Evolutionary conservation across 2,113 vertebrate genomes (phyloP).

Genomic region (Ctenomys sociabilis): DNA sequence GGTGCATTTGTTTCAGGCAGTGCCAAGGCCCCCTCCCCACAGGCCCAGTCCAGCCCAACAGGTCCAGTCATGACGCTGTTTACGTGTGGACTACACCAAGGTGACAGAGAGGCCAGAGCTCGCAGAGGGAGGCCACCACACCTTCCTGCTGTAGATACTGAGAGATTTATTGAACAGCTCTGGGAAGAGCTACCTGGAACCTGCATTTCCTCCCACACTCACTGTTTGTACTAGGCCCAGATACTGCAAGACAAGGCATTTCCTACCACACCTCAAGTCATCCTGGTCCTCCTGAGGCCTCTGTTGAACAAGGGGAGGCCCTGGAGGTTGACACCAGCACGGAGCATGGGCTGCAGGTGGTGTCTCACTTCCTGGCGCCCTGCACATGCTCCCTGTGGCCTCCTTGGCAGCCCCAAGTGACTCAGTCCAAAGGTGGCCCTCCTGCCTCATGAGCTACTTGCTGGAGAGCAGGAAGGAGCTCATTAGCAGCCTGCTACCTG

Average conservation of each 20-base stretch:
- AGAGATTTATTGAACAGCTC: not conserved
- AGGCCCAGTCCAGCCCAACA: not conserved
- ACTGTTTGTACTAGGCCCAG: not conserved
- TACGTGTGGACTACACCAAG: not conserved
- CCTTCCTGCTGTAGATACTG: not conserved
- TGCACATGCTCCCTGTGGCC: not conserved
- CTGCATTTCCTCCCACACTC: not conserved
- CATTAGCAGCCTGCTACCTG: not conserved
- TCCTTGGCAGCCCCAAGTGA: not conserved
- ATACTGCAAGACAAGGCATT: not conserved
- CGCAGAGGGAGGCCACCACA: not conserved
- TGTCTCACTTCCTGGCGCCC: not conserved
- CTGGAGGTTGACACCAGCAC: fast-evolving
- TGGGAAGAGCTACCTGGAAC: not conserved
- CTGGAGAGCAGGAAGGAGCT: not conserved
- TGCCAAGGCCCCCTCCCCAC: not conserved
- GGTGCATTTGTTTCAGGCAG: not conserved
- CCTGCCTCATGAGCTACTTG: not conserved
- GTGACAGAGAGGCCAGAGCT: not conserved
- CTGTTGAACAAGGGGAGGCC: not conserved
- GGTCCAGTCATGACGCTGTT: not conserved
- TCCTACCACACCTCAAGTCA: not conserved
- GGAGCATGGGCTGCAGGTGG: not conserved
- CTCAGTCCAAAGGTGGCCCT: not conserved
- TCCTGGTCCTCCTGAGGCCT: not conserved